Base-by-base conservation (phyloP, 1,140 invertebrate species). In the Parasteatoda tepidariorum region DNA sequence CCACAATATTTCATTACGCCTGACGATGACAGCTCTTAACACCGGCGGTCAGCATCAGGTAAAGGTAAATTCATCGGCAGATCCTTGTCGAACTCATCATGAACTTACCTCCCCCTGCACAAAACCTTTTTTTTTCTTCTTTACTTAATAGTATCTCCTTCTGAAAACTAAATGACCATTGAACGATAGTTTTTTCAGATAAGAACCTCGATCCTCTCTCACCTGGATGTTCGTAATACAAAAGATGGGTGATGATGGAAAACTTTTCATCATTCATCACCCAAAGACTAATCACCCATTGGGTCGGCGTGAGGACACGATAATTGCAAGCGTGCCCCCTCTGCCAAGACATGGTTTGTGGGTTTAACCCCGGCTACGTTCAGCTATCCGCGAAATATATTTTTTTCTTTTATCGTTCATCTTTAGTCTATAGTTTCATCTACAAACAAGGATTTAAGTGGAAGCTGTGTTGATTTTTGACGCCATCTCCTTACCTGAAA, bases 281-380 rank as follows among this genome's bases (percentile, higher is more conserved):
- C 66, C 22, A 15, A 18, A 48, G 66, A 68, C 66, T 68, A 68
- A 68, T 68, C 66, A 68, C 66, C 66, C 24, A 64, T 64, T 64
- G 24, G 61, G 61, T n/a, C 61, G 11, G 61, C 66, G 66, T 68
- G 66, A 41, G 66, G 33, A 68, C 66, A 30, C 61, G 61, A 26
- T 64, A 64, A 64, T 64, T 64, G 61, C 26, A 26, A 64, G 26
- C 61, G 26, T 64, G 61, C 66, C 62, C 34, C 33, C 22, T 13
- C n/a, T n/a, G n/a, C n/a, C 13, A 26, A 64, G 28, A 64, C 11
- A n/a, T 31, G 26, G 28, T 30, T 48, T 68, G 66, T 68, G 33
- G 66, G 66, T 48, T 28, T 68, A 68, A 68, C 66, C 66, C 66
- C 30, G n/a, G n/a, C n/a, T n/a, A n/a, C n/a, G n/a, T n/a, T n/a